These are phyloP conservation scores for Numida meleagris DNA, from an alignment of 2,113 vertebrate genomes.

Conservation along the genomic window DNA sequence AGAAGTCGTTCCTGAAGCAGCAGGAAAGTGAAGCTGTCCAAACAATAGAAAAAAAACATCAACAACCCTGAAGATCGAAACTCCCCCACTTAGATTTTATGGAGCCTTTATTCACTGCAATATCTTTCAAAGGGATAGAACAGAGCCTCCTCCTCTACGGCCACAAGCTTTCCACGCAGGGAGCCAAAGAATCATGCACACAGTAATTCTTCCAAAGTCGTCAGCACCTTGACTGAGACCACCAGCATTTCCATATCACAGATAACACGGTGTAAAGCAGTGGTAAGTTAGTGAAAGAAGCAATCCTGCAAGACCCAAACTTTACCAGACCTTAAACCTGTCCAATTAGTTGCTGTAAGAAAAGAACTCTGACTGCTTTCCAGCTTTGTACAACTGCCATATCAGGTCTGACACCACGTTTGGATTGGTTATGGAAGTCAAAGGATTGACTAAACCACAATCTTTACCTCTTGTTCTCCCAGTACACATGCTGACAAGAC, in stretches of 20 bases:
- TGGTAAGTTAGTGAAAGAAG: neutral
- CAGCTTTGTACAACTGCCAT: neutral
- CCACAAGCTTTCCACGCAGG: neutral
- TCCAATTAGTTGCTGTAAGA: neutral
- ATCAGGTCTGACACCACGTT: neutral
- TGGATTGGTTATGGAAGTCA: neutral
- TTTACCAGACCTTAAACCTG: neutral
- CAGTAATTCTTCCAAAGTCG: neutral
- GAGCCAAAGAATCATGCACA: neutral
- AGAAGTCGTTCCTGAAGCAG: neutral
- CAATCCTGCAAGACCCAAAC: too few relatives aligned
- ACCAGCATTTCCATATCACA: neutral
- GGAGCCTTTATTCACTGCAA: neutral
- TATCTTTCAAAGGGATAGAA: neutral
- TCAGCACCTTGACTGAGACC: neutral
- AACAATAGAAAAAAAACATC: neutral
- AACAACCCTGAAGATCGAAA: neutral
- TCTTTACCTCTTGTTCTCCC: neutral
- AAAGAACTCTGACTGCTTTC: neutral
- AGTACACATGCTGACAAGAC: neutral
- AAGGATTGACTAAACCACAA: neutral
- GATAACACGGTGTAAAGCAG: neutral
- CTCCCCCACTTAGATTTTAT: neutral
- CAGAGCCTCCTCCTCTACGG: neutral
- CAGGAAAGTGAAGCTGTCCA: neutral